Evolutionary conservation across 2,888 invertebrate species (phyloP).

Genomic region (Slavum lentiscoides): DNA sequence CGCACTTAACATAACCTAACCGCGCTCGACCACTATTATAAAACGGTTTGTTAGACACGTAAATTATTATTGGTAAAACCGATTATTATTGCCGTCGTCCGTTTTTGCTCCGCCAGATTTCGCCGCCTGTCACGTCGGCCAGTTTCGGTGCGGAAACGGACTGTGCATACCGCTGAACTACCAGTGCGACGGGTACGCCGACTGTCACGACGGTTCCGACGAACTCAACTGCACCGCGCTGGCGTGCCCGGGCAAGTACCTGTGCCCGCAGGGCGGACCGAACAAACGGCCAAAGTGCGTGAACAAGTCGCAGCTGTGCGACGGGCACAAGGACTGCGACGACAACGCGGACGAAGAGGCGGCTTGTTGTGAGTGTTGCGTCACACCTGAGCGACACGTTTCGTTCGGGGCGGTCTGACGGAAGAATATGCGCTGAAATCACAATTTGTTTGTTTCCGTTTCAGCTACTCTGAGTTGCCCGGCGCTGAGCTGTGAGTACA

Average conservation of each 20-base stretch:
- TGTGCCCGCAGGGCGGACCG: conserved; percentile 77
- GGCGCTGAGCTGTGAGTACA: conserved; percentile 83
- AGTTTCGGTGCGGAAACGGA: conserved; percentile 90
- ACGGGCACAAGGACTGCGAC: conserved; percentile 86
- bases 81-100: too few species aligned
- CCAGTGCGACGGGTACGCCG: conserved; percentile 83
- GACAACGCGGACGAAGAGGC: conserved; percentile 88
- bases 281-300: conserved; percentile 84
- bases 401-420: too few species aligned
- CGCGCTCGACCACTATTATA: too few species aligned
- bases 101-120: conserved; percentile 74
- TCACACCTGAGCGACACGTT: too few species aligned
- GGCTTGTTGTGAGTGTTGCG: conserved; percentile 71
- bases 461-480: conserved; percentile 80
- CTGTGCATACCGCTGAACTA: conserved; percentile 88
- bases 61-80: too few species aligned
- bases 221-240: conserved; percentile 85
- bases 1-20: too few species aligned
- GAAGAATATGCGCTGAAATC: too few species aligned
- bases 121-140: conserved; percentile 83
- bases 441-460: too few species aligned
- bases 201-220: conserved; percentile 90
- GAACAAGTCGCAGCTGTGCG: conserved; percentile 82
- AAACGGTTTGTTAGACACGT: too few species aligned
- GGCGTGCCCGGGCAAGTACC: conserved; percentile 87